These are phyloP conservation scores for Smutsia gigantea DNA, from an alignment of 2,797 vertebrate genomes.

Conservation along the genomic window DNA sequence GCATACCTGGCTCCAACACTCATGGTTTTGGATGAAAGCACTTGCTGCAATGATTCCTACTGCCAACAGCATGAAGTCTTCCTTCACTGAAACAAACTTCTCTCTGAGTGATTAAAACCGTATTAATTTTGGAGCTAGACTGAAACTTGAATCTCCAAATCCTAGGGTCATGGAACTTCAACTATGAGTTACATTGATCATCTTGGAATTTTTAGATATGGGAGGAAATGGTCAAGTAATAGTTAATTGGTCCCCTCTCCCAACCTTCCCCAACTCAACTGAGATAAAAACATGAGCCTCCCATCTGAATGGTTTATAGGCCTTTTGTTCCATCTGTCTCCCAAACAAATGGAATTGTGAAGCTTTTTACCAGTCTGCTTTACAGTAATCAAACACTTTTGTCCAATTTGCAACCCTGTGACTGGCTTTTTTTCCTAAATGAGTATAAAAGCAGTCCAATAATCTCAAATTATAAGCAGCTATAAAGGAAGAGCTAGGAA, in stretches of 20 bases:
- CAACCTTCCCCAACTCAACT: not conserved
- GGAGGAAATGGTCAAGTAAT: slow-evolving; percentile 18
- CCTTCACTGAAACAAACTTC: slow-evolving; percentile 92
- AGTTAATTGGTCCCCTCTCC: not conserved
- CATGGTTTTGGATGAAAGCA: slow-evolving; percentile 89
- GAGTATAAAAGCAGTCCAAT: slow-evolving; percentile 49
- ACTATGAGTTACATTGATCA: not conserved
- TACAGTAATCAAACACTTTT: slow-evolving; percentile 70
- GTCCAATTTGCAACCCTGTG: slow-evolving; percentile 48
- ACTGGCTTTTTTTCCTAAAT: slow-evolving; percentile 29
- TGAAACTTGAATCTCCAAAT: slow-evolving; percentile 25
- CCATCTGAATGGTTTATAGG: not conserved
- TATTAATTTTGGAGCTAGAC: slow-evolving; percentile 48
- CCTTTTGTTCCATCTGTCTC: slow-evolving; percentile 56
- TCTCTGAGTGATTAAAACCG: slow-evolving; percentile 86
- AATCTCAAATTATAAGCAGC: slow-evolving; percentile 37
- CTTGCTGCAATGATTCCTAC: slow-evolving; percentile 93
- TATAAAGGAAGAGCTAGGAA: slow-evolving; percentile 53
- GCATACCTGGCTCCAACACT: slow-evolving; percentile 91
- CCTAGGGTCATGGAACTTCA: slow-evolving; percentile 19
- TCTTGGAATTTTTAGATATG: not conserved
- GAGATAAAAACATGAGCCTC: slow-evolving; percentile 13
- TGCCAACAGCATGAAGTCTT: slow-evolving; percentile 96
- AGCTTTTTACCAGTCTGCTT: slow-evolving; percentile 17
- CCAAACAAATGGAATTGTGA: slow-evolving; percentile 51